Conservation (phyloP, 2,888 invertebrate species). For the Arctia plantaginis region DNA sequence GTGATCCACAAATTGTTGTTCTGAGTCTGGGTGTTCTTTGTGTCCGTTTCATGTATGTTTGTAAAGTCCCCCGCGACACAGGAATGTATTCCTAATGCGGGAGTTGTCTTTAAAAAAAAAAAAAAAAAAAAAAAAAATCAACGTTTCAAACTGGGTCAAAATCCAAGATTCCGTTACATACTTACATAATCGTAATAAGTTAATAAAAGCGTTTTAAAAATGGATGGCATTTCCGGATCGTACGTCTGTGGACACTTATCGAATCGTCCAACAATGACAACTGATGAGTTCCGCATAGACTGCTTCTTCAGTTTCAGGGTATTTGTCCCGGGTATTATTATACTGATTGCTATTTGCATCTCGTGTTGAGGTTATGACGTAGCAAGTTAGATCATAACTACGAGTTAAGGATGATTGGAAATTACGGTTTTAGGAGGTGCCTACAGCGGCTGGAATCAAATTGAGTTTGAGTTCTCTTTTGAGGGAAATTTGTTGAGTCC, state of each 20-base stretch:
- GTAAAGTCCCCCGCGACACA: too few relatives aligned
- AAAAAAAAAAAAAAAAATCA: too few relatives aligned
- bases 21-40: too few relatives aligned
- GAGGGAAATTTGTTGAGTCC: not conserved
- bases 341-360: slow-evolving; percentile 22
- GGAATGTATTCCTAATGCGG: too few relatives aligned
- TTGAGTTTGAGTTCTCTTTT: not conserved
- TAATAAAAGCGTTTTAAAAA: not conserved
- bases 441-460: not conserved
- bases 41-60: too few relatives aligned
- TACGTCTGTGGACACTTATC: slow-evolving; percentile 15
- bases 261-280: slow-evolving; percentile 42
- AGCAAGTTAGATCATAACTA: not conserved
- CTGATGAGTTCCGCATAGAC: slow-evolving; percentile 46
- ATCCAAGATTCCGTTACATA: too few relatives aligned
- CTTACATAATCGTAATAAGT: too few relatives aligned
- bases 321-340: slow-evolving; percentile 30
- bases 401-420: not conserved
- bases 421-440: not conserved
- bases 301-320: slow-evolving; percentile 34
- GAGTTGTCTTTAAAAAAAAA: too few relatives aligned
- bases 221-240: slow-evolving; percentile 10
- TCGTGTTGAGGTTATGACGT: not conserved
- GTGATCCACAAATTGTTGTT: too few relatives aligned
- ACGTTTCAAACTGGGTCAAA: too few relatives aligned